These are phyloP conservation scores for Caradrina kadenii DNA, from an alignment of 2,888 invertebrate genomes.

Conservation along the genomic window DNA sequence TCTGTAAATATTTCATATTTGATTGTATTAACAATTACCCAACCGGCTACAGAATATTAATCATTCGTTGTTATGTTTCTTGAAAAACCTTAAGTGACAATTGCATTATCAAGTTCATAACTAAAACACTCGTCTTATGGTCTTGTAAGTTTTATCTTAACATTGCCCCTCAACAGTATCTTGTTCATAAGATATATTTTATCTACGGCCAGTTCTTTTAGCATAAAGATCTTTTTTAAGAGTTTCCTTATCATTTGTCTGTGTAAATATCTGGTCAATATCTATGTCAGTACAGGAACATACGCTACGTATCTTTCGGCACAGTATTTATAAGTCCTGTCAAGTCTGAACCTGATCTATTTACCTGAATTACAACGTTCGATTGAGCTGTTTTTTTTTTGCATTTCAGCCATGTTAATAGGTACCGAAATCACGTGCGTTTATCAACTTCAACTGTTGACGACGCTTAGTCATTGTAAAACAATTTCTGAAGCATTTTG, in stretches of 20 bases:
- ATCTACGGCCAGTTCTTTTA: conserved; percentile 35
- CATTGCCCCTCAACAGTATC: conserved; percentile 49
- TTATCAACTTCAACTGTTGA: conserved; percentile 4
- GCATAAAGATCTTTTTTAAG: conserved; percentile 43
- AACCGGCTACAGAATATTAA: conserved; percentile 3
- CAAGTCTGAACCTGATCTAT: conserved; percentile 13
- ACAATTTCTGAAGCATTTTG: conserved; percentile 2
- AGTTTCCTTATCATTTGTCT: conserved; percentile 53
- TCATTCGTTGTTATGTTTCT: conserved; percentile 12
- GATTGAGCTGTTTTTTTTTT: conserved; percentile 2
- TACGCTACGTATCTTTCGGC: conserved; percentile 13
- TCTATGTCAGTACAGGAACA: conserved; percentile 17
- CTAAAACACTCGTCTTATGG: conserved; percentile 9
- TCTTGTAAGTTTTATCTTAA: conserved; percentile 48
- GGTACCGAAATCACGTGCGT: conserved; percentile 35
- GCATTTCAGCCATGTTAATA: conserved; percentile 1
- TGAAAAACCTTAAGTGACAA: conserved; percentile 5
- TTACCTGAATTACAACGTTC: background rate
- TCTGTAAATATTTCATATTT: conserved; percentile 17
- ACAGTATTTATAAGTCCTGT: conserved; percentile 42
- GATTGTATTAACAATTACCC: background rate
- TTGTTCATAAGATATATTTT: conserved; percentile 35
- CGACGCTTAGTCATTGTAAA: conserved; percentile 23
- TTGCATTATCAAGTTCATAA: conserved; percentile 46
- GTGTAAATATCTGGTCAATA: conserved; percentile 49